Percentiles rank a stretch among this genome's conserved stretches.
Conservation (phyloP, 2,888 invertebrate genomes). For the Chorisops tibialis region DNA sequence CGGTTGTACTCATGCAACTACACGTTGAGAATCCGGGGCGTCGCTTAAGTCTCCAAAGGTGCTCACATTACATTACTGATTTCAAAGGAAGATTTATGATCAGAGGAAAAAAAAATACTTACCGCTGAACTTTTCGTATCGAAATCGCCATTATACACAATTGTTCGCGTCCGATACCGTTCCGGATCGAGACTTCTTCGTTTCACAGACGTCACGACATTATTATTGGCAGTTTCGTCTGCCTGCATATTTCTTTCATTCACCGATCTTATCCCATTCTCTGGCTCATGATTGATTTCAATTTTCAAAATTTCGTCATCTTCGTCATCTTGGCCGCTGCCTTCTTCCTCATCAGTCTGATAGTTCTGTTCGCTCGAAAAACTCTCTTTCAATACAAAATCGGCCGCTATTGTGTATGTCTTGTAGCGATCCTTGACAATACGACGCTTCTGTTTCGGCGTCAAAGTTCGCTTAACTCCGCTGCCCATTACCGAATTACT, state of each 20-base stretch:
- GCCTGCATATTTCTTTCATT: not conserved
- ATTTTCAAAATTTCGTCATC: constrained; percentile 49
- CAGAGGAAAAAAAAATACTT: constrained; percentile 3
- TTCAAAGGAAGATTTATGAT: too few relatives aligned
- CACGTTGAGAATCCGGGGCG: too few relatives aligned
- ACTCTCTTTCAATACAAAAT: constrained; percentile 50
- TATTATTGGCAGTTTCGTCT: constrained; percentile 10
- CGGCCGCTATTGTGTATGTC: constrained; percentile 75
- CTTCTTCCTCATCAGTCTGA: constrained; percentile 23
- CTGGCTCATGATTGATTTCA: constrained; percentile 41
- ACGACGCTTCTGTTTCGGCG: constrained; percentile 74
- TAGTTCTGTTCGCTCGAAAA: constrained; percentile 35
- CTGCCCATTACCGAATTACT: constrained; percentile 41
- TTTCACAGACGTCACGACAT: constrained; percentile 24
- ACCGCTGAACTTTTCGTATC: constrained; percentile 3
- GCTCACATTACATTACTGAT: too few relatives aligned
- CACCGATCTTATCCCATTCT: not conserved
- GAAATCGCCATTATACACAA: constrained; percentile 42
- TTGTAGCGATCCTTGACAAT: constrained; percentile 75
- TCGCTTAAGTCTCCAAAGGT: too few relatives aligned
- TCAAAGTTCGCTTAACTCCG: constrained; percentile 52
- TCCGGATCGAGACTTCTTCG: constrained; percentile 66
- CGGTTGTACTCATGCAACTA: too few relatives aligned
- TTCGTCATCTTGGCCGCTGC: constrained; percentile 44
- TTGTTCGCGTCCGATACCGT: constrained; percentile 69